Evolutionary conservation across 2,888 invertebrate genomes (phyloP).

Genomic region (Rhorus exstirpatorius): DNA sequence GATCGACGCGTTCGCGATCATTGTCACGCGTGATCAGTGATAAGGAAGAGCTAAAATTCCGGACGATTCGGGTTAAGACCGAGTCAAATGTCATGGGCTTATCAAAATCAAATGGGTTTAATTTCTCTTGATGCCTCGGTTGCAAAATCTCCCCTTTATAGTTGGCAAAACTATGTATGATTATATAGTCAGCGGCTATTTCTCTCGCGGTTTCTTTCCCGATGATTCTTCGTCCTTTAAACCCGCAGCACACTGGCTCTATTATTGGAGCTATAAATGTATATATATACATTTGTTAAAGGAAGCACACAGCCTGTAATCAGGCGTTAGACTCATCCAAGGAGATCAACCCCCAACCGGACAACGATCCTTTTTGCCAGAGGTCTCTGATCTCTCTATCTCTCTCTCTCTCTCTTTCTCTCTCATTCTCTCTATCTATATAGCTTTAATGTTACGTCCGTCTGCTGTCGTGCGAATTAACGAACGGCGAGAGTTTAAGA

Average conservation of each 20-base stretch:
- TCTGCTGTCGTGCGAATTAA: conserved; percentile 60
- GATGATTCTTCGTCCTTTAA: neutral
- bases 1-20: too few species aligned
- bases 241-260: too few species aligned
- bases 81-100: too few species aligned
- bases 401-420: too few species aligned
- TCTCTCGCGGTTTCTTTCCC: neutral
- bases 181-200: too few species aligned
- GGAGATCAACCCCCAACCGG: conserved; percentile 57
- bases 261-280: neutral
- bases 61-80: too few species aligned
- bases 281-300: neutral
- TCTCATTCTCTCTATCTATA: conserved; percentile 10
- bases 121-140: too few species aligned
- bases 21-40: too few species aligned
- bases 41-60: too few species aligned
- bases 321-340: conserved; percentile 66
- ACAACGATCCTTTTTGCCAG: conserved; percentile 38
- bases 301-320: conserved; percentile 64
- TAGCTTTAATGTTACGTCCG: conserved; percentile 19
- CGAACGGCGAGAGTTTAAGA: conserved; percentile 49
- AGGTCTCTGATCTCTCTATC: conserved; percentile 25
- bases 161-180: too few species aligned
- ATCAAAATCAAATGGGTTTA: too few species aligned
- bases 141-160: too few species aligned